A percentile compares a stretch with the other conserved stretches of the same genome.
Conservation (phyloP, 2,797 vertebrate species). For the Karalla daura region DNA sequence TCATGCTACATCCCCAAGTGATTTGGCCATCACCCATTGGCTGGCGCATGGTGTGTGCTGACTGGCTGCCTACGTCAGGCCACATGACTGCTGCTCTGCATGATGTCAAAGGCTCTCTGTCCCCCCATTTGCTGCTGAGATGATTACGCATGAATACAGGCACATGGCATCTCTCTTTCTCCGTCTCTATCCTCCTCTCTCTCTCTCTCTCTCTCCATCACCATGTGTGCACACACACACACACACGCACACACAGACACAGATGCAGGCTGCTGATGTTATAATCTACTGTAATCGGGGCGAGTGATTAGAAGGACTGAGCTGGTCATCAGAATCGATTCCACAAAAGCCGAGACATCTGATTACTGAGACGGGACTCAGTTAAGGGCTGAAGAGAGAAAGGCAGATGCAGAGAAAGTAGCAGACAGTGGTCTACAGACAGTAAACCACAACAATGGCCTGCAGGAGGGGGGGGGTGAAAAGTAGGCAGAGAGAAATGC, state of each 20-base stretch:
- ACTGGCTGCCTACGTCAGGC: conserved; percentile 51
- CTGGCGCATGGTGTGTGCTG: conserved; percentile 59
- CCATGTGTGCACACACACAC: conserved; percentile 13
- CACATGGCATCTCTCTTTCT: conserved; percentile 54
- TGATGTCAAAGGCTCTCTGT: conserved; percentile 71
- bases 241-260: conserved; percentile 37
- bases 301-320: conserved; percentile 73
- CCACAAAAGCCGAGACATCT: conserved; percentile 51
- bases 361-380: conserved; percentile 34
- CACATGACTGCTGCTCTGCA: conserved; percentile 74
- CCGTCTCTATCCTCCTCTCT: conserved; percentile 15
- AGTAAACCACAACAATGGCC: neutral
- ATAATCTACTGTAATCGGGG: conserved; percentile 77
- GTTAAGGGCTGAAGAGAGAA: conserved; percentile 20
- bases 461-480: neutral
- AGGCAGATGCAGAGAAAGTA: conserved; percentile 19
- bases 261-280: conserved; percentile 57
- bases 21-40: conserved; percentile 42
- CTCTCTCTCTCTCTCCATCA: conserved; percentile 46
- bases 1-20: conserved; percentile 24
- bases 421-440: no score
- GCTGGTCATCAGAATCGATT: conserved; percentile 68
- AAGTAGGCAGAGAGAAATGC: neutral
- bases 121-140: conserved; percentile 59
- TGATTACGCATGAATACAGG: conserved; percentile 66